Evolutionary conservation across 1,140 invertebrate species (phyloP), one percentile per base, ranked within the genome.

Genomic region (Apis florea): DNA sequence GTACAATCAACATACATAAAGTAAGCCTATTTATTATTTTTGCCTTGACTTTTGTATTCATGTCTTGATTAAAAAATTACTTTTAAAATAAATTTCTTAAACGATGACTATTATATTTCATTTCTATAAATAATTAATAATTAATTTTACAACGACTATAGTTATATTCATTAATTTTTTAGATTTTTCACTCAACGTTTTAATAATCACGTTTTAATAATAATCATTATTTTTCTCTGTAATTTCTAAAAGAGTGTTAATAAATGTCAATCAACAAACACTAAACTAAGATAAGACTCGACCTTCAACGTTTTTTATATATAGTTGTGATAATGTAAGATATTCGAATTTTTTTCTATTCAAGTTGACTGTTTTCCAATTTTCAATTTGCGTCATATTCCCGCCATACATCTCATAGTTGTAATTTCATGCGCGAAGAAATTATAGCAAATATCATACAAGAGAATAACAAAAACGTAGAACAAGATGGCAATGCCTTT

Each of bases 361-460:
- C 8, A 51, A 68, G 4, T 66, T 66, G 13, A 77, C 1, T 24
- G 47, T 54, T 40, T 40, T 40, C 6, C 31, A 40, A 78, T 58
- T 79, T 83, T 82, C 49, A 80, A 83, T 15, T 78, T 69, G 53
- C 64, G 53, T 80, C 67, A 83, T n/a, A n/a, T 85, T 85, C 77
- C 73, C 73, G 84, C 79, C 84, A 75, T 64, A 47, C 26, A 31
- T 56, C 0, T 31, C 59, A 61, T 13, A 24, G 61, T 61, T 31
- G 49, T 26, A 54, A 51, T 58, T 54, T 49, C 67, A 21, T 56
- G 59, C 74, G 47, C 51, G 8, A 69, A 12, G 21, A 72, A 24
- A 67, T 72, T 66, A 67, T 21, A 49, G 11, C 19, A 21, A 63
- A 59, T 53, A 63, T 79, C 69, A 59, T 47, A 56, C 47, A 13